phyloP scores from a whole-genome alignment of 1,140 invertebrate genomes.

The Diabrotica virgifera region DNA sequence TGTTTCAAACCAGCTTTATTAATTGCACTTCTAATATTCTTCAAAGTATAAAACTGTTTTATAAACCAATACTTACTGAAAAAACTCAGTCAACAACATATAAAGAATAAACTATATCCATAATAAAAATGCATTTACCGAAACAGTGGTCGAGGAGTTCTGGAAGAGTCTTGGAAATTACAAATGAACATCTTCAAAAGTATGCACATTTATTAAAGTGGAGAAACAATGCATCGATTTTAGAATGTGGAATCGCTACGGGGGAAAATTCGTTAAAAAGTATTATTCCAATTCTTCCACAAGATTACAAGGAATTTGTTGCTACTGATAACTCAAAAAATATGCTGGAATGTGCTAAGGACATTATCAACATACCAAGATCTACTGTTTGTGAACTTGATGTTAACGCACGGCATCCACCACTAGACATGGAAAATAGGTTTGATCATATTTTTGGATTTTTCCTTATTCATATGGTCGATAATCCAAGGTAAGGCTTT shows the following conservation, averaged over 20 bases:
- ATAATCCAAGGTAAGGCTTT: not conserved
- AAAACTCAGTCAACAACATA: too few relatives aligned
- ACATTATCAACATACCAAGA: not conserved
- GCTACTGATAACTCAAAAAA: not conserved
- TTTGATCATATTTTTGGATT: slow-evolving; percentile 11
- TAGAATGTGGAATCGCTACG: not conserved
- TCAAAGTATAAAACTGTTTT: too few relatives aligned
- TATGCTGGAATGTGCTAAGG: not conserved
- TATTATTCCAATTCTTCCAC: not conserved
- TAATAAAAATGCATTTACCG: too few relatives aligned
- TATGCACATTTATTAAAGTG: not conserved
- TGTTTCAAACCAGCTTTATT: too few relatives aligned
- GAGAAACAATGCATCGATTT: slow-evolving; percentile 1
- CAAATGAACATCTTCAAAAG: not conserved
- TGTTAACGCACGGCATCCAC: not conserved
- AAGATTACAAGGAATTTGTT: slow-evolving; percentile 5
- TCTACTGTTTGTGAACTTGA: not conserved
- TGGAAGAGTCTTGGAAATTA: not conserved
- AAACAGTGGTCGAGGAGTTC: not conserved
- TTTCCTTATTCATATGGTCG: slow-evolving; percentile 2
- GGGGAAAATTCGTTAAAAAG: not conserved
- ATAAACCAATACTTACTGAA: too few relatives aligned
- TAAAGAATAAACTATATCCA: too few relatives aligned
- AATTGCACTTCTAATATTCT: too few relatives aligned
- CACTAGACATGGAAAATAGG: not conserved